These are phyloP conservation scores for Gymnocypris eckloni DNA, from an alignment of 2,797 vertebrate species.

Conservation along the genomic window DNA sequence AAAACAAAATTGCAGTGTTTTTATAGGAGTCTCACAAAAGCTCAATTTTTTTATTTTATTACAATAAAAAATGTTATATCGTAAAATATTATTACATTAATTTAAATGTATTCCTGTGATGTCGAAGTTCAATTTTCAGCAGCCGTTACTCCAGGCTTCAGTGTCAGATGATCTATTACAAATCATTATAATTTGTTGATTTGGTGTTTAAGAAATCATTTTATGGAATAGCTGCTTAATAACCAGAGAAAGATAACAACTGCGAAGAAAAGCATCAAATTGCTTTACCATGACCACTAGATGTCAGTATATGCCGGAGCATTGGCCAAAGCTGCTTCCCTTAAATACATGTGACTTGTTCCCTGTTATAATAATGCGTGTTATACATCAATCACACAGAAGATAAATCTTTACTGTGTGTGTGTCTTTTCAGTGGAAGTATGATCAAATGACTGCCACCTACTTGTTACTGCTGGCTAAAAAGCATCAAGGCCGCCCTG, in stretches of 20 bases:
- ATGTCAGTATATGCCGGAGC: conserved; percentile 49
- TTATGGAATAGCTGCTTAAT: background rate
- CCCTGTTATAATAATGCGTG: background rate
- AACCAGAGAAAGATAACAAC: background rate
- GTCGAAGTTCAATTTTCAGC: background rate
- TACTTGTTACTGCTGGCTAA: conserved; percentile 91
- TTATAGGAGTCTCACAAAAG: background rate
- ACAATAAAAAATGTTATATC: background rate
- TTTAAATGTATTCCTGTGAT: background rate
- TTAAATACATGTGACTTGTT: background rate
- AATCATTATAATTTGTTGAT: background rate
- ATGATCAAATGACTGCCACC: conserved; percentile 89
- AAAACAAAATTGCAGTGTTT: too few relatives aligned
- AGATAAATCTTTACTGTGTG: conserved; percentile 4
- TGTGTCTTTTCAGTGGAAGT: conserved; percentile 84
- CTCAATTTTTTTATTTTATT: background rate
- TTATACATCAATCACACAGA: background rate
- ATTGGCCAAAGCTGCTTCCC: background rate
- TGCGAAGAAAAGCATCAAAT: background rate
- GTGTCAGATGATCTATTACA: background rate
- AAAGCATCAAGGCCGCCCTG: conserved; percentile 85
- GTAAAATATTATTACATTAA: background rate
- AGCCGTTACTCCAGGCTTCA: background rate
- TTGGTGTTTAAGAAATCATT: background rate
- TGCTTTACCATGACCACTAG: conserved; percentile 39